These are phyloP conservation scores for Sinocyclocheilus maitianheensis DNA, from an alignment of 2,113 vertebrate species.

Conservation along the genomic window DNA sequence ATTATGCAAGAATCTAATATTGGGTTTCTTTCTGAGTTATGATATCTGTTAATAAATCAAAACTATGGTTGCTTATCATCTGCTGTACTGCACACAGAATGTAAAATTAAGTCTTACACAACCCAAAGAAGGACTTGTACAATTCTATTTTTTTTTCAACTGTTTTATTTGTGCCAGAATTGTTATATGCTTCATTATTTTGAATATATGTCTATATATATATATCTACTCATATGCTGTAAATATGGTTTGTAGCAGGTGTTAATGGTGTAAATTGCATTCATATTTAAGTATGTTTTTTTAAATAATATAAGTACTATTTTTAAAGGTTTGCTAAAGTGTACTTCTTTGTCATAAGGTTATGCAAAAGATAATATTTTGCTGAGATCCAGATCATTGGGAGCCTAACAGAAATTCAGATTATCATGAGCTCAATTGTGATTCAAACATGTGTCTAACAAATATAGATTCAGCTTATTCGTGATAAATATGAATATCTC, in stretches of 20 bases:
- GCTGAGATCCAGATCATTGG: too few relatives aligned
- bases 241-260: too few relatives aligned
- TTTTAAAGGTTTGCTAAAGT: background rate
- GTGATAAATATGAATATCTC: background rate
- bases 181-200: too few relatives aligned
- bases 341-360: too few relatives aligned
- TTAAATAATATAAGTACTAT: background rate
- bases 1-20: background rate
- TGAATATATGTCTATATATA: too few relatives aligned
- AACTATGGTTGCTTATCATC: background rate
- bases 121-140: background rate
- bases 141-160: too few relatives aligned
- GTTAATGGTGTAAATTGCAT: too few relatives aligned
- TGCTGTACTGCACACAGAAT: background rate
- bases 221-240: too few relatives aligned
- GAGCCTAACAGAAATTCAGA: too few relatives aligned
- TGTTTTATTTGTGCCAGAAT: too few relatives aligned
- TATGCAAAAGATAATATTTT: too few relatives aligned
- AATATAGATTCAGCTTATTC: background rate
- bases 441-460: background rate
- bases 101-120: background rate
- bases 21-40: background rate
- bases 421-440: background rate
- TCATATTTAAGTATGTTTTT: background rate
- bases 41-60: background rate